Conservation (phyloP, 1,140 invertebrate species). For the Triops cancriformis region DNA sequence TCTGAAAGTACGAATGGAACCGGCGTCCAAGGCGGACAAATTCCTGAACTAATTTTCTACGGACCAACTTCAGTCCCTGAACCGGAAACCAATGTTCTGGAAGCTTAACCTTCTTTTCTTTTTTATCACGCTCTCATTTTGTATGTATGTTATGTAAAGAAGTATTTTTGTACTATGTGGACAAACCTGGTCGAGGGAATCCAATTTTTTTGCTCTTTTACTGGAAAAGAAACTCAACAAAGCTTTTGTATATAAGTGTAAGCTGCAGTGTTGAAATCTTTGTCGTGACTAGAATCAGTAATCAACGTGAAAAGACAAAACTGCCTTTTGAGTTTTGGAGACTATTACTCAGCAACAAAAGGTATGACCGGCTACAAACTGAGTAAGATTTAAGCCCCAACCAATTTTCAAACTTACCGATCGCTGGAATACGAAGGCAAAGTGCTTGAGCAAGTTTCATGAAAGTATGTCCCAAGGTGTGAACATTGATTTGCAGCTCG, state of each 20-base stretch:
- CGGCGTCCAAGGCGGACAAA: conserved; percentile 87
- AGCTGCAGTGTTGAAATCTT: too few species aligned
- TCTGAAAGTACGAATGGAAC: conserved; percentile 90
- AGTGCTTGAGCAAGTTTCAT: conserved; percentile 77
- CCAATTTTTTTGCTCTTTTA: background rate
- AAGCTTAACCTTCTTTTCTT: background rate
- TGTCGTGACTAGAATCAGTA: too few species aligned
- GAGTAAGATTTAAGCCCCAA: too few species aligned
- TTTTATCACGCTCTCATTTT: background rate
- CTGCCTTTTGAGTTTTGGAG: too few species aligned
- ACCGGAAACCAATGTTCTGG: conserved; percentile 1
- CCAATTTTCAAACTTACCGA: conserved; percentile 58
- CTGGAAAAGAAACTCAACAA: background rate
- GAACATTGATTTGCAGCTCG: conserved; percentile 90
- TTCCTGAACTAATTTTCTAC: conserved; percentile 88
- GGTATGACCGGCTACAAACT: too few species aligned
- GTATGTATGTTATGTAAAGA: background rate
- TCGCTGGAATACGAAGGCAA: conserved; percentile 85
- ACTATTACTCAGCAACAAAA: too few species aligned
- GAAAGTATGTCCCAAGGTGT: conserved; percentile 87
- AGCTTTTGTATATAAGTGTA: too few species aligned
- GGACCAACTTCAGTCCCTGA: conserved; percentile 33
- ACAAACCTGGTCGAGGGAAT: background rate
- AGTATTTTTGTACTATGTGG: background rate
- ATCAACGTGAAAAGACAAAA: too few species aligned